These are phyloP conservation scores for Hiodon alosoides DNA, from an alignment of 2,113 vertebrate genomes.

Conservation along the genomic window DNA sequence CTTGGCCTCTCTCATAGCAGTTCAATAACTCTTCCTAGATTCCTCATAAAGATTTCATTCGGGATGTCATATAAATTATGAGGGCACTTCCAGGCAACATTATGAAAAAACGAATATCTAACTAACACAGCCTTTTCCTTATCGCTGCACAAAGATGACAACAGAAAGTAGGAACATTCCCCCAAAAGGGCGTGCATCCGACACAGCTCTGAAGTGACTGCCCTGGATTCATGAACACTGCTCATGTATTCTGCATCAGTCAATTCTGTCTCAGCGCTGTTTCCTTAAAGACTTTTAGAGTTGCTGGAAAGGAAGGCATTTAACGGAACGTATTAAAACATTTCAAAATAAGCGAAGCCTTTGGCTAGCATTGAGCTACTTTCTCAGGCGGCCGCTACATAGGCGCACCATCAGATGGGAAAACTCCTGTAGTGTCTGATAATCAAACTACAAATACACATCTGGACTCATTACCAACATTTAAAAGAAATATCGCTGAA, in stretches of 20 bases:
- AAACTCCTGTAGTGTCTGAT: too few species aligned
- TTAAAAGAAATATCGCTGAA: too few species aligned
- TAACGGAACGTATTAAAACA: not conserved
- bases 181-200: not conserved
- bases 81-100: conserved; percentile 2
- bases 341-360: not conserved
- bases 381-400: too few species aligned
- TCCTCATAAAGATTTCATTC: conserved; percentile 6
- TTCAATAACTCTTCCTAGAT: not conserved
- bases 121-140: not conserved
- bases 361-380: too few species aligned
- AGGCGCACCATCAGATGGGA: too few species aligned
- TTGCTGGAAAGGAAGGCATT: not conserved
- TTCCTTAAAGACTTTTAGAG: not conserved
- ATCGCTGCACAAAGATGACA: not conserved
- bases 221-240: not conserved
- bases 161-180: not conserved
- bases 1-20: not conserved
- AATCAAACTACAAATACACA: too few species aligned
- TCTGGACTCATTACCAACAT: too few species aligned
- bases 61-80: not conserved
- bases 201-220: not conserved
- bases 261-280: not conserved
- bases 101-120: not conserved
- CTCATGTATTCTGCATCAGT: not conserved